Percentiles rank a stretch among this genome's conserved stretches.
These are phyloP conservation scores for Pionites leucogaster DNA, from an alignment of 2,113 vertebrate genomes.

Conservation along the genomic window DNA sequence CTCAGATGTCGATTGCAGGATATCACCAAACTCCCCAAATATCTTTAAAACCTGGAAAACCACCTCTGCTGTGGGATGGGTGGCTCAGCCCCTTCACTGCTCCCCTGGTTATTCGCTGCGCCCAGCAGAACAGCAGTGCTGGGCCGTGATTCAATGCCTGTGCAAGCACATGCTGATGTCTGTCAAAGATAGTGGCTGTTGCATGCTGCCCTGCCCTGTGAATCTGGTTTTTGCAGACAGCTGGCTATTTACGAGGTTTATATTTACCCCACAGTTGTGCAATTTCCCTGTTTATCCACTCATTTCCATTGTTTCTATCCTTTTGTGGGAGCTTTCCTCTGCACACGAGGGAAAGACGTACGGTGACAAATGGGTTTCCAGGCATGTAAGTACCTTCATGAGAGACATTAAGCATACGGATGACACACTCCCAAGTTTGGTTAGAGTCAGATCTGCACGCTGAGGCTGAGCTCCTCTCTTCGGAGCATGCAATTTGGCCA, in stretches of 20 bases:
- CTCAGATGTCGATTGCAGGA: not conserved
- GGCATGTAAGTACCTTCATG: not conserved
- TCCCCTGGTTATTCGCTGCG: not conserved
- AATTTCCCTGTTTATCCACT: not conserved
- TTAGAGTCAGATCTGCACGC: not conserved
- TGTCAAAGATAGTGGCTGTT: constrained; percentile 62
- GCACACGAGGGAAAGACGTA: not conserved
- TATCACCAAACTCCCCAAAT: not conserved
- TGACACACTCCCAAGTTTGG: constrained; percentile 54
- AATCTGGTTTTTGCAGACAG: constrained; percentile 71
- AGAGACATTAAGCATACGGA: constrained; percentile 15
- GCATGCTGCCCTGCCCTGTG: not conserved
- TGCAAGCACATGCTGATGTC: constrained; percentile 72
- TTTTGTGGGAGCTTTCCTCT: not conserved
- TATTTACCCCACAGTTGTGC: constrained; percentile 47
- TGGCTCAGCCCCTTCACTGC: not conserved
- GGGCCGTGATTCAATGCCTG: not conserved
- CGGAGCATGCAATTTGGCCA: not conserved
- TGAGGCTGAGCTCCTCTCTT: not conserved
- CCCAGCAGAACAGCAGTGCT: not conserved
- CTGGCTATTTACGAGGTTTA: constrained; percentile 80
- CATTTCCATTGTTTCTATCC: not conserved
- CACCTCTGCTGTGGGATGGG: rapidly evolving
- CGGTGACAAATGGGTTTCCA: not conserved
- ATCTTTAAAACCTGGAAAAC: not conserved